Conservation (phyloP, 2,113 vertebrate species). For the Muntiacus muntjak region DNA sequence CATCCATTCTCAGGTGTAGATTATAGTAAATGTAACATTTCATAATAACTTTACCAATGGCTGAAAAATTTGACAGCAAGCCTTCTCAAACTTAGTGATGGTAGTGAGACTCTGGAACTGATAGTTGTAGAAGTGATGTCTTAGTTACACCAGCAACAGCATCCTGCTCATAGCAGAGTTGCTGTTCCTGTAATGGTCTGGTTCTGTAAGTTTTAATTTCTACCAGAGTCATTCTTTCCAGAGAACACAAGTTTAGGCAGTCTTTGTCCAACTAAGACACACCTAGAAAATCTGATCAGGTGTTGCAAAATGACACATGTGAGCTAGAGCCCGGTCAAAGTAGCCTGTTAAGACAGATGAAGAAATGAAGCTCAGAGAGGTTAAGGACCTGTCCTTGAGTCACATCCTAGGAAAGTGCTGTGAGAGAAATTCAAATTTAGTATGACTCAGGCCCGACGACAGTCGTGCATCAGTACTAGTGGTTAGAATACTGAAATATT, state of each 20-base stretch:
- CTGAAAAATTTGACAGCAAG: neutral
- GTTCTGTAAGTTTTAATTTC: neutral
- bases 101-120: neutral
- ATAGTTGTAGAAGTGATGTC: neutral
- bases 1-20: neutral
- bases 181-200: neutral
- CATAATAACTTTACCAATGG: neutral
- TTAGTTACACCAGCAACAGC: neutral
- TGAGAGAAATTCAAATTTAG: neutral
- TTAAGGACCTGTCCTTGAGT: neutral
- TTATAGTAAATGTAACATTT: neutral
- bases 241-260: neutral
- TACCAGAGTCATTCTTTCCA: neutral
- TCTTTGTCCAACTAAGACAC: neutral
- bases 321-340: neutral
- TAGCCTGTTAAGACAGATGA: neutral
- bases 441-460: neutral
- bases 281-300: neutral
- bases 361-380: neutral
- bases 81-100: neutral
- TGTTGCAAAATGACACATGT: neutral
- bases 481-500: neutral
- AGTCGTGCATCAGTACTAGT: neutral
- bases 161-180: neutral
- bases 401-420: neutral